Evolutionary conservation across 2,888 invertebrate species (phyloP).

Genomic region (Auanema sp.): DNA sequence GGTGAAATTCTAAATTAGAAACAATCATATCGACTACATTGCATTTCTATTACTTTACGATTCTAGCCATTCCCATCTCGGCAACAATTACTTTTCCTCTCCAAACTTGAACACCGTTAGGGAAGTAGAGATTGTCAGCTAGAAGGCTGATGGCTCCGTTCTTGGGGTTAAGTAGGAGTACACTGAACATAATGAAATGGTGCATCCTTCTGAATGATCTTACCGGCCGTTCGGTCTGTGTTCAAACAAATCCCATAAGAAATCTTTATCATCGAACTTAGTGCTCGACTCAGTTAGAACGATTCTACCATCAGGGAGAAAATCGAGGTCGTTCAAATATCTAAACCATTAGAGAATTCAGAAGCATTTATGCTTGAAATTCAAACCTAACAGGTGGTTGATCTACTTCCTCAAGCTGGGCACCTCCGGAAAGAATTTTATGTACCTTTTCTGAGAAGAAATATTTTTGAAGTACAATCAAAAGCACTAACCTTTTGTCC

Average conservation of each 20-base stretch:
- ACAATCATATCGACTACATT: not conserved
- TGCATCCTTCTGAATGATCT: not conserved
- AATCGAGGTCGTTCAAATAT: constrained; percentile 45
- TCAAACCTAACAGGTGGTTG: constrained; percentile 15
- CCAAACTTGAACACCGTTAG: constrained; percentile 42
- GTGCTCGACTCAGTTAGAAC: constrained; percentile 39
- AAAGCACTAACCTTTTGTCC: constrained; percentile 21
- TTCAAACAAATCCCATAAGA: constrained; percentile 37
- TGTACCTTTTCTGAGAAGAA: constrained; percentile 27
- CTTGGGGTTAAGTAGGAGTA: constrained; percentile 33
- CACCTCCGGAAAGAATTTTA: constrained; percentile 32
- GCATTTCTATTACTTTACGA: constrained; percentile 24
- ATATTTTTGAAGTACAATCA: not conserved
- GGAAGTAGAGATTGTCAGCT: constrained; percentile 37
- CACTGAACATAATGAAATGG: constrained; percentile 14
- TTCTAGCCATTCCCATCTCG: constrained; percentile 44
- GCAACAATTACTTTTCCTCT: constrained; percentile 34
- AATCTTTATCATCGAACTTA: constrained; percentile 44
- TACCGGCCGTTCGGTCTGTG: constrained; percentile 46
- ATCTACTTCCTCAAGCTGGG: constrained; percentile 18
- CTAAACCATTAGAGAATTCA: not conserved
- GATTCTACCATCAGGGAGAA: constrained; percentile 46
- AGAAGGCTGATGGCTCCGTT: constrained; percentile 31
- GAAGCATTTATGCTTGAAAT: too few species aligned
- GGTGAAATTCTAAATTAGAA: constrained; percentile 27